Conservation (phyloP, 2,797 vertebrate genomes). For the Remorina albescens region DNA sequence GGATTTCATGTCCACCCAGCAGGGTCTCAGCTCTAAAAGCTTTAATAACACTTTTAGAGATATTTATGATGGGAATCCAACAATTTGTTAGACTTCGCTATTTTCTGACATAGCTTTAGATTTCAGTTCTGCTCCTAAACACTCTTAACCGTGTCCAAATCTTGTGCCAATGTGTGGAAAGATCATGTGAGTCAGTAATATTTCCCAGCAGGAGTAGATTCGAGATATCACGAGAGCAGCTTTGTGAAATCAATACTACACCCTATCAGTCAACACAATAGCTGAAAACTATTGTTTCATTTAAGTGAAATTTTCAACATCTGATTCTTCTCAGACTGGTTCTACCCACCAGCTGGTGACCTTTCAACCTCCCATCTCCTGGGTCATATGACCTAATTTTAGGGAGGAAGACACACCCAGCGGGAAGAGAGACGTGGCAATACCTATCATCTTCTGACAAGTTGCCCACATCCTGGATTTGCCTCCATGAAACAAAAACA, state of each 20-base stretch:
- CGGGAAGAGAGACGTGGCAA: conserved; percentile 68
- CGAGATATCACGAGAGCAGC: neutral
- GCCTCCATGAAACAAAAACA: neutral
- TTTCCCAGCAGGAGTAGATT: conserved; percentile 9
- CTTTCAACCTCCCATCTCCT: conserved; percentile 48
- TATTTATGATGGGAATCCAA: conserved; percentile 42
- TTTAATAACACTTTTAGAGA: conserved; percentile 36
- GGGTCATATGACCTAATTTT: conserved; percentile 53
- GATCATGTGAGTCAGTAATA: conserved; percentile 4
- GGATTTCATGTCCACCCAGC: conserved; percentile 16
- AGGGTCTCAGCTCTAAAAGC: conserved; percentile 23
- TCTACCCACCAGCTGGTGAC: conserved; percentile 51
- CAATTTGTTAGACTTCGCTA: neutral
- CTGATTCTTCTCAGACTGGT: conserved; percentile 12
- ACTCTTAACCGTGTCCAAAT: conserved; percentile 18
- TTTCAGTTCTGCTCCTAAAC: conserved; percentile 13
- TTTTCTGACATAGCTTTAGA: conserved; percentile 3
- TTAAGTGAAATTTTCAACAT: conserved; percentile 2
- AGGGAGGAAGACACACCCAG: conserved; percentile 76
- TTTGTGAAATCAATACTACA: conserved; percentile 9
- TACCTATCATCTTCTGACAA: conserved; percentile 55
- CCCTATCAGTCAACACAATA: neutral
- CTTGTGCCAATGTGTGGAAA: conserved; percentile 24
- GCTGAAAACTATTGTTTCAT: neutral
- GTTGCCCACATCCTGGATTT: conserved; percentile 58